A percentile compares a stretch with the other conserved stretches of the same genome.
These are phyloP conservation scores for Premnoplex brunnescens DNA, from an alignment of 2,797 vertebrate genomes.

Conservation along the genomic window DNA sequence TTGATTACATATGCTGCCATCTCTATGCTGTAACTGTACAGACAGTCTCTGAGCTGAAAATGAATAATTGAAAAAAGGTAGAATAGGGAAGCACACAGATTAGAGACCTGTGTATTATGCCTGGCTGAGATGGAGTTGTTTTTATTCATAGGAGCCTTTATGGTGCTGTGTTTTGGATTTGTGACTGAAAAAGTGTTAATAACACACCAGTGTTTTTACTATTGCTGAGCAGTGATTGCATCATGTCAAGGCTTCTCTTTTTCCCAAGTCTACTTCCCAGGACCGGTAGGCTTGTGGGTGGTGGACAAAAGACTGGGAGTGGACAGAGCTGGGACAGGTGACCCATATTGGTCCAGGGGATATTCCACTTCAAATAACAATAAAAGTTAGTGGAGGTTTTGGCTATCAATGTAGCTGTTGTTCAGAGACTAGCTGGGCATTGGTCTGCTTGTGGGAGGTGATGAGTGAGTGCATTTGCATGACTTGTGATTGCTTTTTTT, in stretches of 20 bases:
- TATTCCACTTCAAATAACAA: neutral
- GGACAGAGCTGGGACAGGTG: neutral
- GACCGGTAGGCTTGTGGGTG: neutral
- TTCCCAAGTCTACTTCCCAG: neutral
- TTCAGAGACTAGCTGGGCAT: neutral
- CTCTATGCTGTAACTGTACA: neutral
- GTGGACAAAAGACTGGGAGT: neutral
- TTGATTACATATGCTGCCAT: neutral
- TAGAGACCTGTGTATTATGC: neutral
- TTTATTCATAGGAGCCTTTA: neutral
- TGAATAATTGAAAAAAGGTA: neutral
- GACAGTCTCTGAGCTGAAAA: neutral
- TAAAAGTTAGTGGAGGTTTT: neutral
- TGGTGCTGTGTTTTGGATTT: neutral
- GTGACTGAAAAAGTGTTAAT: neutral
- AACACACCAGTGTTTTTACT: neutral
- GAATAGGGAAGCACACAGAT: neutral
- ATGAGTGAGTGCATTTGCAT: neutral
- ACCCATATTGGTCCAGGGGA: neutral
- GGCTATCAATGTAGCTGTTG: neutral
- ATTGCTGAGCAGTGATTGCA: neutral
- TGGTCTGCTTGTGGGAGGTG: neutral
- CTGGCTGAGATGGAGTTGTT: neutral
- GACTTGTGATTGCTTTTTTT: neutral
- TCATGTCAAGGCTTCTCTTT: neutral